Percentiles rank a stretch among this genome's conserved stretches.
phyloP scores from a whole-genome alignment of 2,113 vertebrate genomes.

The Orycteropus afer region DNA sequence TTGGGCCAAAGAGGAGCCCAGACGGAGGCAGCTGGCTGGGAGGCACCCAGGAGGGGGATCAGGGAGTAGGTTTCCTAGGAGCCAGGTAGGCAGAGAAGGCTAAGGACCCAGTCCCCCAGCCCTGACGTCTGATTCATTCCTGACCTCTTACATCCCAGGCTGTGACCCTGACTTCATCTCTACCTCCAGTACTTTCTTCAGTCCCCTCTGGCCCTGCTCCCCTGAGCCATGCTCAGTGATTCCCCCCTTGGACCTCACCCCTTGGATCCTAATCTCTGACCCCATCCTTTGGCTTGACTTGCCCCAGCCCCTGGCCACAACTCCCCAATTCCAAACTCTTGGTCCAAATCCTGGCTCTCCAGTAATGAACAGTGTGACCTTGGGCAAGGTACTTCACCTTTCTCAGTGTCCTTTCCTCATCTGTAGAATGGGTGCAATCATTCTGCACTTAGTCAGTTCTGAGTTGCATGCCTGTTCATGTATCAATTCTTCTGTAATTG shows the following conservation, averaged over 20 bases:
- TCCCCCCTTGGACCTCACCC: neutral
- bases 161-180: neutral
- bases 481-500: neutral
- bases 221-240: neutral
- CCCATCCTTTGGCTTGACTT: neutral
- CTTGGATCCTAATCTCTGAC: neutral
- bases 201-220: neutral
- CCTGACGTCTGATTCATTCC: no score
- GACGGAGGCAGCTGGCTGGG: neutral
- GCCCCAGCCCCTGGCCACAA: neutral
- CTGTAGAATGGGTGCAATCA: fast-evolving
- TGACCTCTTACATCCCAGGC: neutral
- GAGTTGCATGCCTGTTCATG: neutral
- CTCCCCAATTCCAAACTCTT: neutral
- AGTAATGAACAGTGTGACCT: neutral
- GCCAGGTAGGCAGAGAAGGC: neutral
- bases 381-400: neutral
- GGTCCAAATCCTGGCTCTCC: neutral
- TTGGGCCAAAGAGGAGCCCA: neutral
- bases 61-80: neutral
- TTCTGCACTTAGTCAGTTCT: neutral
- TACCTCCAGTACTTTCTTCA: neutral
- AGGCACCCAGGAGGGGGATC: neutral
- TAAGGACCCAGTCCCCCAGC: neutral
- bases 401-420: neutral